Conservation (phyloP, 2,888 invertebrate genomes). For the Drosophila barbarae region DNA sequence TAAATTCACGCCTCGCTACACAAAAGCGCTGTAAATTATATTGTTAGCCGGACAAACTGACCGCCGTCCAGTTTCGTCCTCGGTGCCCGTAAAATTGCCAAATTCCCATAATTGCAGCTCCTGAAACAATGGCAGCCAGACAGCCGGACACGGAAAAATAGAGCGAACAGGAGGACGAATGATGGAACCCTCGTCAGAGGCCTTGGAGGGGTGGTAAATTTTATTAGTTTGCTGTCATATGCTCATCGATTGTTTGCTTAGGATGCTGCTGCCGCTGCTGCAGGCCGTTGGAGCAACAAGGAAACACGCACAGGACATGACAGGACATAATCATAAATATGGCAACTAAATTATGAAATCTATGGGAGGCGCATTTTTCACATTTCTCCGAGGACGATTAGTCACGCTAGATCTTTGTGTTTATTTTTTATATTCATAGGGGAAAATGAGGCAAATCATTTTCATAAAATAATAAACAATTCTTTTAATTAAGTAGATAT, state of each 20-base stretch:
- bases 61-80: constrained; percentile 37
- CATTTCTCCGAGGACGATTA: neutral
- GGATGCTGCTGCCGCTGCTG: constrained; percentile 50
- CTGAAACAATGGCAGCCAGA: constrained; percentile 50
- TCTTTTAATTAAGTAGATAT: neutral
- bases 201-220: constrained; percentile 34
- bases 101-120: constrained; percentile 57
- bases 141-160: constrained; percentile 3
- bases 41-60: constrained; percentile 51
- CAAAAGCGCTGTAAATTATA: constrained; percentile 73
- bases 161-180: constrained; percentile 13
- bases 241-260: constrained; percentile 59
- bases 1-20: constrained; percentile 74
- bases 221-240: constrained; percentile 56
- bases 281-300: constrained; percentile 2
- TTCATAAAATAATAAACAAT: neutral
- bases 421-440: neutral
- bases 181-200: constrained; percentile 27
- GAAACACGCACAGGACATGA: constrained; percentile 54
- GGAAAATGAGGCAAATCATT: no score
- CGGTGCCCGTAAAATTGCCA: constrained; percentile 32
- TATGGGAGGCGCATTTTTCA: neutral
- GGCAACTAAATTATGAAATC: constrained; percentile 69
- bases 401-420: constrained; percentile 19
- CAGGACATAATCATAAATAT: constrained; percentile 65